Percentiles rank a stretch among this genome's conserved stretches.
phyloP scores from a whole-genome alignment of 2,797 vertebrate genomes.

The Oreortyx pictus region DNA sequence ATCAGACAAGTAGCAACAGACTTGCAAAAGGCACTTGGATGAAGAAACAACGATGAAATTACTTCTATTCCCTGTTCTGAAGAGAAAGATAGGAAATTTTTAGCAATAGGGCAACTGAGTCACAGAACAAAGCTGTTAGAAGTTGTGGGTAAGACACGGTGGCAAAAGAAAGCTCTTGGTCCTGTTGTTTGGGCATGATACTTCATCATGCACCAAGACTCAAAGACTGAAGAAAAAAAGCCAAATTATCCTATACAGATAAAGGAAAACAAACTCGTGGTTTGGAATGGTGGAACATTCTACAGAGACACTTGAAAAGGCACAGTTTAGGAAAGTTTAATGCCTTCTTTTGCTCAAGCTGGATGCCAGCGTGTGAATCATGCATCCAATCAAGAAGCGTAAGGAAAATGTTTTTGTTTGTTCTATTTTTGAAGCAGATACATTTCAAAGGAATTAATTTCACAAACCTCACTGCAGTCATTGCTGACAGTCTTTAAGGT shows the following conservation, averaged over 20 bases:
- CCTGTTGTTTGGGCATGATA: background rate
- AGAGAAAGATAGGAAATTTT: background rate
- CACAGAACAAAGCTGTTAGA: background rate
- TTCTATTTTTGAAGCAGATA: constrained; percentile 10
- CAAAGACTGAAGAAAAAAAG: background rate
- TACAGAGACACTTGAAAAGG: background rate
- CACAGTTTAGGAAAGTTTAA: background rate
- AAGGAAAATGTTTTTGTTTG: background rate
- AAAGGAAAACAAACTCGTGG: background rate
- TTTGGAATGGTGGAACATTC: background rate
- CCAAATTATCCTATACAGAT: background rate
- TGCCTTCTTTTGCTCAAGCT: background rate
- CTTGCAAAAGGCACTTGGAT: background rate
- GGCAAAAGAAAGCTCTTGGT: background rate
- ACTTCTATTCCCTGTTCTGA: background rate
- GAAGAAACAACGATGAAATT: background rate
- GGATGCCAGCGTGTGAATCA: background rate
- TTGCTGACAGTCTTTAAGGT: background rate
- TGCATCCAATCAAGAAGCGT: background rate
- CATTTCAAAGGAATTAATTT: constrained; percentile 6
- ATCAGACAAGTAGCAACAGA: background rate
- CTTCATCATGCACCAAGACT: background rate
- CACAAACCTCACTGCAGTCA: background rate
- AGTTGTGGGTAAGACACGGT: background rate
- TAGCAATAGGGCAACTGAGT: background rate